These are phyloP conservation scores for Chelonoidis abingdonii DNA, from an alignment of 2,113 vertebrate genomes.

Conservation along the genomic window DNA sequence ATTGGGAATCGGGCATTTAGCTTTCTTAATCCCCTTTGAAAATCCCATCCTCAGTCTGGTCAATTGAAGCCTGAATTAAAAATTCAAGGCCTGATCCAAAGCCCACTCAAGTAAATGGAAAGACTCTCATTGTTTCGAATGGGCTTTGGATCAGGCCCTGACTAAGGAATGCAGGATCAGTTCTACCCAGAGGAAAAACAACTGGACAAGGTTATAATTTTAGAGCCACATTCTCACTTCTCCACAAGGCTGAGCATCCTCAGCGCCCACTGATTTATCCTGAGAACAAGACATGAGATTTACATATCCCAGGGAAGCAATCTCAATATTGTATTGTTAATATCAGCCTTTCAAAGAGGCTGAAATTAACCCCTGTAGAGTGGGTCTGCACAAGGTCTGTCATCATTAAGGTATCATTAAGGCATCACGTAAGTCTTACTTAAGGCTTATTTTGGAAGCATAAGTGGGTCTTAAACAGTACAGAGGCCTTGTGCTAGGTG, in stretches of 20 bases:
- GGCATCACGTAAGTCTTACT: background rate
- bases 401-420: background rate
- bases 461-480: background rate
- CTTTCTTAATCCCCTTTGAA: background rate
- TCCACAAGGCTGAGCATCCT: too few relatives aligned
- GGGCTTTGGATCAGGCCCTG: rapidly evolving
- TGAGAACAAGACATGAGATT: too few relatives aligned
- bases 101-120: background rate
- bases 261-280: too few relatives aligned
- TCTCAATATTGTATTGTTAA: background rate
- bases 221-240: background rate
- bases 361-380: background rate
- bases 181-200: background rate
- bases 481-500: background rate
- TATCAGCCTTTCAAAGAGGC: background rate
- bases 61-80: background rate
- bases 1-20: background rate
- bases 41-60: background rate
- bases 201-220: background rate
- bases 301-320: background rate
- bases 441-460: background rate
- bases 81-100: background rate
- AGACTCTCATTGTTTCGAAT: rapidly evolving
- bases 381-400: background rate
- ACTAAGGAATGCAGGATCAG: background rate